Base-by-base conservation (phyloP, 2,888 invertebrate species). In the Dioctria linearis region DNA sequence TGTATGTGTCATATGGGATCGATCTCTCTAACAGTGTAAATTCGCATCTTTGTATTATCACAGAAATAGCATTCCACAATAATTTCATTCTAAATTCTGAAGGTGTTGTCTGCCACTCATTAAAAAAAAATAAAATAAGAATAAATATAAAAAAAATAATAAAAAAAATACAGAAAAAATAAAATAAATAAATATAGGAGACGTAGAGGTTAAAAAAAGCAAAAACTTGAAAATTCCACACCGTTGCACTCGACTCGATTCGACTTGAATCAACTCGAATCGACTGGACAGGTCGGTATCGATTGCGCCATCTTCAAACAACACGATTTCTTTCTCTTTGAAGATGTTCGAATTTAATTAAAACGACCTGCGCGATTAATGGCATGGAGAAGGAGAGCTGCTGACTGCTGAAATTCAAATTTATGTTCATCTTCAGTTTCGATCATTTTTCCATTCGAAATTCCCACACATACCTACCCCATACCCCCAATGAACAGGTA, bases 361-460 rank as follows among this genome's bases (percentile, higher is more conserved):
- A 82, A 82, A 80, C 78, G 59, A 78, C 59, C 75, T 25, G 25
- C 80, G 54, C 80, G 76, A 80, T 78, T 78, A 66, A 78, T 65
- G 25, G 49, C 76, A 57, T 42, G n/a, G n/a, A 25, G 46, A 65
- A 66, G 13, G 78, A 63, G 65, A 65, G 4, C 51, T 51, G 51
- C 11, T 66, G 54, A 82, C 80, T 82, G 43, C 80, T 82, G 43
- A 67, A 78, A 83, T 82, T 82, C 73, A 83, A 83, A 83, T 83
- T 83, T 83, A 83, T 83, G 80, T 80, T 80, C 83, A 80, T 82
- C 80, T 82, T 81, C 80, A 82, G 82, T 61, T 81, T 82, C 71
- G 80, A 73, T 80, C 81, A 80, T 82, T 81, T 81, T 63, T 81
- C 80, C 78, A 80, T 82, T 75, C 78, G 71, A 80, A 57, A 78